phyloP scores from a whole-genome alignment of 2,888 invertebrate species.

The Siphlonurus alternatus region DNA sequence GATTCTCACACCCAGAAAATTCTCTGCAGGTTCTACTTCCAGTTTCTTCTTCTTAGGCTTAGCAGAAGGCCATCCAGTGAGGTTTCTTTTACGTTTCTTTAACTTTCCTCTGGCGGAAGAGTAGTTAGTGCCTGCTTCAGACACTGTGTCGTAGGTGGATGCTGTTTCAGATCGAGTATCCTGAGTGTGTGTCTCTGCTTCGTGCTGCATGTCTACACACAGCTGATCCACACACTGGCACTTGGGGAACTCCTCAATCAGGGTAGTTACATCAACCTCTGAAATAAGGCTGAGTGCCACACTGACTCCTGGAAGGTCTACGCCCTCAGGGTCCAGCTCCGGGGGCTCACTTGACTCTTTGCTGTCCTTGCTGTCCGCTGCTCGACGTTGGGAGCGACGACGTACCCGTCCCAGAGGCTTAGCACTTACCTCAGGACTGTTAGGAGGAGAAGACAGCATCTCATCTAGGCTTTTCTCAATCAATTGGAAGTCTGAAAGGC shows the following conservation, averaged over 20 bases:
- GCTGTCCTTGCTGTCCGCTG: conserved; percentile 2
- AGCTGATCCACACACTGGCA: conserved; percentile 5
- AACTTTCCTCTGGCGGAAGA: background rate
- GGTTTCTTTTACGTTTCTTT: conserved; percentile 40
- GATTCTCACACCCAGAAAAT: background rate
- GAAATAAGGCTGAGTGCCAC: background rate
- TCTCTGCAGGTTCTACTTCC: background rate
- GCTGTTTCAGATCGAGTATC: conserved; percentile 5
- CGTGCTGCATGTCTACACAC: background rate
- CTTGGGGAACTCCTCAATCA: conserved; percentile 8
- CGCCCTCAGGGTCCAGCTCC: background rate
- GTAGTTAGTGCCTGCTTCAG: conserved; percentile 8
- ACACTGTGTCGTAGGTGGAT: conserved; percentile 9
- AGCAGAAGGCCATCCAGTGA: conserved; percentile 61
- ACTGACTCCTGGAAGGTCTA: background rate
- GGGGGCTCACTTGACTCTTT: background rate
- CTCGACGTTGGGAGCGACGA: background rate
- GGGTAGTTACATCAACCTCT: conserved; percentile 2
- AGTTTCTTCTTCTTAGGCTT: conserved; percentile 18
- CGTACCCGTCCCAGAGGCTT: background rate
- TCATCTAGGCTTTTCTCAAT: conserved; percentile 4
- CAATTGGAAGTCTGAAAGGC: background rate
- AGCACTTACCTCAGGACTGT: background rate
- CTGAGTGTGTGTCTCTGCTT: background rate
- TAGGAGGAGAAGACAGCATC: conserved; percentile 1